Conservation (phyloP, 2,888 invertebrate genomes). For the Napeogenes sylphis region DNA sequence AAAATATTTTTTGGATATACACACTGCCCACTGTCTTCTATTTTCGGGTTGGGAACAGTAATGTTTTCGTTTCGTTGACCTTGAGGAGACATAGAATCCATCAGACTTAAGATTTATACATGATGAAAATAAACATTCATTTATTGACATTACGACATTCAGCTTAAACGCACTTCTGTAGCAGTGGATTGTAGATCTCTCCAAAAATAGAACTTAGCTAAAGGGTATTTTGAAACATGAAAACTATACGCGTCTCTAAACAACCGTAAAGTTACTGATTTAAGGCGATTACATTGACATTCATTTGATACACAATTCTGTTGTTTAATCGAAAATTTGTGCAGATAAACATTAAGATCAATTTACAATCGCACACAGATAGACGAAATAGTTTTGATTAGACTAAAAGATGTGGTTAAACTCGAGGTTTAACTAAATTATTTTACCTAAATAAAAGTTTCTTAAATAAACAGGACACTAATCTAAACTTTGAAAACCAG, state of each 20-base stretch:
- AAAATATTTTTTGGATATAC: slow-evolving; percentile 48
- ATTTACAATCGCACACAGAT: background rate
- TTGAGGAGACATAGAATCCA: slow-evolving; percentile 56
- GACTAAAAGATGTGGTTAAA: no score
- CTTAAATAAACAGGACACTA: no score
- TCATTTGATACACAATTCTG: background rate
- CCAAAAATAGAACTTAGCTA: slow-evolving; percentile 63
- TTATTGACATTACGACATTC: slow-evolving; percentile 75
- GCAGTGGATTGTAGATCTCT: slow-evolving; percentile 37
- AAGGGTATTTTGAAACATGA: slow-evolving; percentile 65
- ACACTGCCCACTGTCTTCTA: slow-evolving; percentile 40
- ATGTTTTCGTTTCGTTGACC: slow-evolving; percentile 59
- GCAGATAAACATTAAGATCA: background rate
- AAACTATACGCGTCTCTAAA: slow-evolving; percentile 40
- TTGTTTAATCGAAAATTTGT: background rate
- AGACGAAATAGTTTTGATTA: no score
- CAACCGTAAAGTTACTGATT: slow-evolving; percentile 28
- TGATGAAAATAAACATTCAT: slow-evolving; percentile 71
- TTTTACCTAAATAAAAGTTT: no score
- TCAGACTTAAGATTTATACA: slow-evolving; percentile 59
- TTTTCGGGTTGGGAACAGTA: slow-evolving; percentile 63
- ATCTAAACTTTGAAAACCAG: no score
- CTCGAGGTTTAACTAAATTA: no score
- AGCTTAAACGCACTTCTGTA: slow-evolving; percentile 47
- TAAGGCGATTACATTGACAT: slow-evolving; percentile 13